Evolutionary conservation across 2,888 invertebrate genomes (phyloP).

Genomic region (Cepaea hortensis): DNA sequence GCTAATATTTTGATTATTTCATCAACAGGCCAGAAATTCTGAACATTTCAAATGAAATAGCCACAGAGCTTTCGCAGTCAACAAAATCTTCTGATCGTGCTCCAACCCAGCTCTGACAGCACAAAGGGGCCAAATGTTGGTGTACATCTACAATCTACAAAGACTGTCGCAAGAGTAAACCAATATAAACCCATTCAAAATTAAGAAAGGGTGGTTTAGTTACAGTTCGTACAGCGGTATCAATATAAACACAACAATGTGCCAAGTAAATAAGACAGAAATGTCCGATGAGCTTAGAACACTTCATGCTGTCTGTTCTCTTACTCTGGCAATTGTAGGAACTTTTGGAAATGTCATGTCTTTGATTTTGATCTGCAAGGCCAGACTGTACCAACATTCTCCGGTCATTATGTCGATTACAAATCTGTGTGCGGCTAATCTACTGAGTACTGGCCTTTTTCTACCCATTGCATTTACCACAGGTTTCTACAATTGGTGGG

Average conservation of each 20-base stretch:
- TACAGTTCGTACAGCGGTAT: no score
- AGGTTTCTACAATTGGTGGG: constrained; percentile 16
- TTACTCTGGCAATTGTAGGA: constrained; percentile 11
- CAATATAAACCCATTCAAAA: no score
- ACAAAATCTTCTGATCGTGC: no score
- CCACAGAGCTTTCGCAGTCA: no score
- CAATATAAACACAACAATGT: not conserved
- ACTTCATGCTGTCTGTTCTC: not conserved
- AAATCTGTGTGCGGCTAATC: constrained; percentile 32
- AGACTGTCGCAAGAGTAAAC: no score
- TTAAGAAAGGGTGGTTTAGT: no score
- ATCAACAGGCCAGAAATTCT: no score
- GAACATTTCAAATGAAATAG: no score
- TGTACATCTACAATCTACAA: no score
- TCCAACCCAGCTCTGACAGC: no score
- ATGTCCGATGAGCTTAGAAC: not conserved
- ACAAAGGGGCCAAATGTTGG: no score
- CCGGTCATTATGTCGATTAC: constrained; percentile 31
- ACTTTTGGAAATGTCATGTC: constrained; percentile 29
- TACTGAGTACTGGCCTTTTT: not conserved
- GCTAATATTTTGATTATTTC: no score
- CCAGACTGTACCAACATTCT: not conserved
- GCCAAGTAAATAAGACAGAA: not conserved
- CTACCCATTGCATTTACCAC: constrained; percentile 14
- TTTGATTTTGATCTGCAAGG: constrained; percentile 24